Conservation (phyloP, 2,888 invertebrate genomes). For the Coelopa pilipes region DNA sequence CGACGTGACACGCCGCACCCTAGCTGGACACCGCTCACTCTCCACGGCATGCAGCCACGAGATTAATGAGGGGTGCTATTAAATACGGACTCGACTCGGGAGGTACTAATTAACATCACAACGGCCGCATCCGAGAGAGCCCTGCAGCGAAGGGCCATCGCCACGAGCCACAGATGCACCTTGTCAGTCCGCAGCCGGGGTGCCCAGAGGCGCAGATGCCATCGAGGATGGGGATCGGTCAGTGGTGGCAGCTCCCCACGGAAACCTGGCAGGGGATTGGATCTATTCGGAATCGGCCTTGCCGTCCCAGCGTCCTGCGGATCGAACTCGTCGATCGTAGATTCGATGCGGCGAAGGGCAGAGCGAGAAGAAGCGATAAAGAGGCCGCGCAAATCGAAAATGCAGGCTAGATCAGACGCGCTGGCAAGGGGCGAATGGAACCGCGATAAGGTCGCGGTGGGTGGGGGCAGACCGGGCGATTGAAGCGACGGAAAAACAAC, state of each 20-base stretch:
- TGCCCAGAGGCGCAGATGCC: no score
- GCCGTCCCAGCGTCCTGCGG: no score
- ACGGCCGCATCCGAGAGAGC: not conserved
- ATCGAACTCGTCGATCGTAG: no score
- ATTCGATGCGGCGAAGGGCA: no score
- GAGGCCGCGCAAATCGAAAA: not conserved
- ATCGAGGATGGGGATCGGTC: no score
- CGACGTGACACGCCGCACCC: conserved; percentile 19
- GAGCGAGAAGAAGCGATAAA: no score
- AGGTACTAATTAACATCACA: conserved; percentile 10
- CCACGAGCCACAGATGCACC: conserved; percentile 8
- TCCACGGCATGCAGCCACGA: conserved; percentile 59
- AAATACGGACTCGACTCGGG: not conserved
- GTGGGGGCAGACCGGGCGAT: no score
- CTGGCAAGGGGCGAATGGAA: not conserved
- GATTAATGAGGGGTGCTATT: conserved; percentile 52
- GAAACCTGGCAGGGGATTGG: no score
- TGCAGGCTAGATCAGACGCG: not conserved
- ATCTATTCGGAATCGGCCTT: no score
- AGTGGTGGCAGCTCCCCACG: no score
- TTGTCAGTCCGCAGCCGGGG: not conserved
- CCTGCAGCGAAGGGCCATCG: not conserved
- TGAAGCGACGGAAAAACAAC: not conserved
- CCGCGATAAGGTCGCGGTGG: not conserved
- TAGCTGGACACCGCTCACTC: conserved; percentile 13